Evolutionary conservation across 2,888 invertebrate species (phyloP), one percentile per base, ranked within the genome.

Genomic region (Rotaria sp.): DNA sequence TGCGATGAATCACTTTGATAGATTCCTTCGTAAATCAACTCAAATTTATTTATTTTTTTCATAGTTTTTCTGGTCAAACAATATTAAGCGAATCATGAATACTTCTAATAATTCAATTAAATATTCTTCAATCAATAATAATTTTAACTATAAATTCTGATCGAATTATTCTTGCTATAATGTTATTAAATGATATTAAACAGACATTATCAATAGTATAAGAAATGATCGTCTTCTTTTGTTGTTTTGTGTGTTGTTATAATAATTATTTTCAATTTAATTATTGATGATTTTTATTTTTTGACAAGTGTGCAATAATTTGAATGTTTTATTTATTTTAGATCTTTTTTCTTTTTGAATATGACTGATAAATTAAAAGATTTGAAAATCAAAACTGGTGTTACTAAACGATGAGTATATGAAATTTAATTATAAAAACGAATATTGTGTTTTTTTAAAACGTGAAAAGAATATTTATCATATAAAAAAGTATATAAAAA

Each of bases 81-180:
- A 91, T 96, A 90, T 94, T 94, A 1, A 94, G 95, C 0, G 94
- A 94, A 88, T 94, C 94, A 50, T 92, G 96, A 87, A 94, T 95
- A 55, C 92, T 96, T 67, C 92, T 96, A 84, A 88, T 89, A 3
- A 87, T 91, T 30, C 88, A 87, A 26, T 87, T 90, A 10, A 85
- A 55, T 8, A 26, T 30, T 30, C 30, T 30, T 30, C 24, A 67
- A 21, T 57, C 45, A n/a, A 86, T 50, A 59, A 35, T 89, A 10
- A 89, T 88, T 87, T 85, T 94, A 50, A 93, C 94, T 59, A 94
- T 96, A 8, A 96, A 96, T 92, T 97, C 96, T 90, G 94, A 96
- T 90, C 97, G 96, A 92, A 95, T 96, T 94, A 95, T 96, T 50
- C 93, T 97, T 89, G 96, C 96, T 0, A 95, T 96, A 2, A 94